These are phyloP conservation scores for Drosophila ezoana DNA, from an alignment of 2,888 invertebrate genomes.

Conservation along the genomic window DNA sequence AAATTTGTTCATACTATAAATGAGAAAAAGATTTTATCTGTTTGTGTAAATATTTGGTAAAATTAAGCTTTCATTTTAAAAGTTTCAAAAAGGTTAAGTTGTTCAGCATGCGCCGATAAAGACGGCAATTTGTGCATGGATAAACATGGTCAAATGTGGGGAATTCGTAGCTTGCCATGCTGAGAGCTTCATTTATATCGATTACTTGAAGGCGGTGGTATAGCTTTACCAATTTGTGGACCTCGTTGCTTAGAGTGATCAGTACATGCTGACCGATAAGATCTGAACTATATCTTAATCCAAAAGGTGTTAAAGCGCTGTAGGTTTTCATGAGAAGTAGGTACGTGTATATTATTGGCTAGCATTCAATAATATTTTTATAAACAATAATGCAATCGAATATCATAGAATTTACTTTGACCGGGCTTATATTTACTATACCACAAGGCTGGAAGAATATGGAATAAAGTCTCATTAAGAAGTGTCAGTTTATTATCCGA, in stretches of 20 bases:
- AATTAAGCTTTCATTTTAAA: slow-evolving; percentile 77
- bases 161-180: background rate
- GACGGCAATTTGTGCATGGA: slow-evolving; percentile 1
- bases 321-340: too few species aligned
- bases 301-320: slow-evolving; percentile 18
- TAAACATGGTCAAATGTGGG: background rate
- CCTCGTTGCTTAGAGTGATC: background rate
- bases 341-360: too few species aligned
- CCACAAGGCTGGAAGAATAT: too few species aligned
- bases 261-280: background rate
- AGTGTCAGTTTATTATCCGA: too few species aligned
- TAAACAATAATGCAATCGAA: too few species aligned
- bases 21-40: slow-evolving; percentile 72
- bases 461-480: too few species aligned
- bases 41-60: slow-evolving; percentile 76
- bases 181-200: background rate
- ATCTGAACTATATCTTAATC: slow-evolving; percentile 36
- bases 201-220: background rate
- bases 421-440: too few species aligned
- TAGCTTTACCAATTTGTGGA: background rate
- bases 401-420: too few species aligned
- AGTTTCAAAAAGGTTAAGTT: slow-evolving; percentile 50
- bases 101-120: slow-evolving; percentile 28
- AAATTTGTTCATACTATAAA: slow-evolving; percentile 70
- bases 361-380: too few species aligned